These are phyloP conservation scores for Labeo calbasu DNA, from an alignment of 2,797 vertebrate species.

Conservation along the genomic window DNA sequence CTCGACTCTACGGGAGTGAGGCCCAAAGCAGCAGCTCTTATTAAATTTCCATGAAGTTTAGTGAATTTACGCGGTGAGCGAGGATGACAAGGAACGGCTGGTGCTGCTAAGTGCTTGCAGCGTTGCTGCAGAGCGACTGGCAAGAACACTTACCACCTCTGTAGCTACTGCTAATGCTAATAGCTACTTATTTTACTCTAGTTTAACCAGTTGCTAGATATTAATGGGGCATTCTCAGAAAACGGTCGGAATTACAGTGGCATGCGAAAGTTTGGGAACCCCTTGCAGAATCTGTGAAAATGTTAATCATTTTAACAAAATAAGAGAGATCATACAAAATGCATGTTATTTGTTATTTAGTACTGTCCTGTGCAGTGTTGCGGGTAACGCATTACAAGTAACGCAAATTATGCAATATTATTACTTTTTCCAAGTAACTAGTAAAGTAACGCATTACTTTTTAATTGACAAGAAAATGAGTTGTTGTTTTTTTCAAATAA, in stretches of 20 bases:
- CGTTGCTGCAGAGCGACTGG: conserved; percentile 69
- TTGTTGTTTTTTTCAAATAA: too few relatives aligned
- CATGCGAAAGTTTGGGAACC: too few relatives aligned
- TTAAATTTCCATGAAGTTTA: conserved; percentile 74
- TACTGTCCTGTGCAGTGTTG: too few relatives aligned
- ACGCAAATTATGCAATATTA: too few relatives aligned
- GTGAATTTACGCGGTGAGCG: conserved; percentile 72
- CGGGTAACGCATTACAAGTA: too few relatives aligned
- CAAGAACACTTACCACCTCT: conserved; percentile 63
- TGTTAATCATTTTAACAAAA: too few relatives aligned
- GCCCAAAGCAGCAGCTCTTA: conserved; percentile 67
- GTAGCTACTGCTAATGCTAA: conserved; percentile 74
- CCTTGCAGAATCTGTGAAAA: too few relatives aligned
- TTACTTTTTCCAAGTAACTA: too few relatives aligned
- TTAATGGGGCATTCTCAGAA: neutral
- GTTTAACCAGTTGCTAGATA: conserved; percentile 24
- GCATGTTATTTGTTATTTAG: too few relatives aligned
- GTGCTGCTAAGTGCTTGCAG: conserved; percentile 61
- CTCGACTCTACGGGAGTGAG: conserved; percentile 68
- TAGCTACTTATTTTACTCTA: conserved; percentile 39
- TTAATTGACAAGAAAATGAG: too few relatives aligned
- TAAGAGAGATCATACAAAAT: too few relatives aligned
- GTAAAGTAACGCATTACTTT: too few relatives aligned
- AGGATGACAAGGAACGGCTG: conserved; percentile 67
- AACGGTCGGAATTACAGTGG: neutral